phyloP scores from a whole-genome alignment of 1,140 invertebrate species.

The Drosophila dunni region DNA sequence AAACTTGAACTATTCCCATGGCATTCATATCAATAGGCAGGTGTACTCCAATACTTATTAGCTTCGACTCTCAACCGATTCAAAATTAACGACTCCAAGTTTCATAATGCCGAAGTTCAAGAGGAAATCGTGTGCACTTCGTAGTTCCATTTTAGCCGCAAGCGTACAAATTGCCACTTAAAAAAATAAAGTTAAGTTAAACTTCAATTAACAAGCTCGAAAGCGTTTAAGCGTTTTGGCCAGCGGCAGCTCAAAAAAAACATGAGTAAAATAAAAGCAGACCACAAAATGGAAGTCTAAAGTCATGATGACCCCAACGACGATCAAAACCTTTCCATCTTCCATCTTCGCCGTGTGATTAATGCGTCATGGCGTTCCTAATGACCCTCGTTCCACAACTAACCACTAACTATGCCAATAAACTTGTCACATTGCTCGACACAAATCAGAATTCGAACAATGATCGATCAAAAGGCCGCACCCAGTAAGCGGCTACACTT shows the following conservation, averaged over 20 bases:
- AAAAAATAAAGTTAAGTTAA: slow-evolving; percentile 31
- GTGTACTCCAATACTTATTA: slow-evolving; percentile 28
- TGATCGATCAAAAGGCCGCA: slow-evolving; percentile 64
- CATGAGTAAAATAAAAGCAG: slow-evolving; percentile 8
- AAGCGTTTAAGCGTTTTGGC: slow-evolving; percentile 39
- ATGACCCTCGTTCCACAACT: slow-evolving; percentile 29
- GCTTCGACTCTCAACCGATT: slow-evolving; percentile 16
- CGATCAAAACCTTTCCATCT: slow-evolving; percentile 33
- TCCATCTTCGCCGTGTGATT: slow-evolving; percentile 21
- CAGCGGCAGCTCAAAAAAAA: slow-evolving; percentile 5
- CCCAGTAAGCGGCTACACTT: slow-evolving; percentile 28
- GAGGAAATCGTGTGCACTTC: slow-evolving; percentile 39
- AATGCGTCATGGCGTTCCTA: slow-evolving; percentile 46
- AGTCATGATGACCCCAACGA: slow-evolving; percentile 16
- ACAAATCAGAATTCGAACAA: slow-evolving; percentile 49
- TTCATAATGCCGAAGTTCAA: slow-evolving; percentile 32
- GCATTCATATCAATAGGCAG: slow-evolving; percentile 15
- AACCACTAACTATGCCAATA: slow-evolving; percentile 47
- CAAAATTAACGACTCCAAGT: slow-evolving; percentile 1
- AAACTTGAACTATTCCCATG: background rate
- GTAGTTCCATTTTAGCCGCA: slow-evolving; percentile 3
- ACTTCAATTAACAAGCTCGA: slow-evolving; percentile 39
- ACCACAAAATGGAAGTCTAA: slow-evolving; percentile 36
- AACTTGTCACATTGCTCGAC: slow-evolving; percentile 46
- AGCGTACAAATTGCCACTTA: slow-evolving; percentile 35